Evolutionary conservation across 2,113 vertebrate species (phyloP), one percentile per base, ranked within the genome.

Genomic region (Hirundichthys speculiger): DNA sequence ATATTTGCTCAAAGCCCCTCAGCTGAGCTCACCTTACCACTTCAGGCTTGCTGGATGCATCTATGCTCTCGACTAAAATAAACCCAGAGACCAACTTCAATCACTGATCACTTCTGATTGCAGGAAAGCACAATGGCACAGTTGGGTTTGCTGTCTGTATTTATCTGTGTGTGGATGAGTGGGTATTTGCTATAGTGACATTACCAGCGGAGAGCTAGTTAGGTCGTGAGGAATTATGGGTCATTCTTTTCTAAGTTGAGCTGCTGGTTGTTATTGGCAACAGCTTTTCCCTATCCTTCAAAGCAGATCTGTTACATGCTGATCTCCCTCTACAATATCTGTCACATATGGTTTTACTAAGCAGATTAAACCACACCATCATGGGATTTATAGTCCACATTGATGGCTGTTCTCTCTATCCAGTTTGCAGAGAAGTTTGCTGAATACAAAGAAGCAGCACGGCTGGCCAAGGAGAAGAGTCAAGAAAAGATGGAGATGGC

Each of bases 361-460:
- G 58, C 49, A 75, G 77, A 79, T 79, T 75, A 77, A 79, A 21
- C 24, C 30, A 22, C 18, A 61, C 11, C 30, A 34, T 34, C 64
- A 8, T 57, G 41, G 74, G 71, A 69, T 57, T 69, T 61, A 45
- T 15, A 46, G 25, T 53, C 30, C 16, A 40, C 34, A 47, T 22
- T 85, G 48, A 60, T 54, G 15, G 3, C 21, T 73, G 42, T 70
- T 61, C 47, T 63, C 30, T 89, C 64, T 86, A 41, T 85, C 67
- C 77, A 99, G 97, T 99, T 99, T 93, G 96, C 97, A 87, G 97
- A 99, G 85, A 99, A 98, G 90, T 99, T 99, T 94, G 94, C 96
- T 66, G 96, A 98, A 89, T 99, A 98, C 88, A 99, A 99, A 90
- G 96, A 98, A 93, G 96, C 97, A 69, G 96, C 97, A 0, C 92